phyloP scores from a whole-genome alignment of 2,888 invertebrate genomes.

The Cantharis lateralis region DNA sequence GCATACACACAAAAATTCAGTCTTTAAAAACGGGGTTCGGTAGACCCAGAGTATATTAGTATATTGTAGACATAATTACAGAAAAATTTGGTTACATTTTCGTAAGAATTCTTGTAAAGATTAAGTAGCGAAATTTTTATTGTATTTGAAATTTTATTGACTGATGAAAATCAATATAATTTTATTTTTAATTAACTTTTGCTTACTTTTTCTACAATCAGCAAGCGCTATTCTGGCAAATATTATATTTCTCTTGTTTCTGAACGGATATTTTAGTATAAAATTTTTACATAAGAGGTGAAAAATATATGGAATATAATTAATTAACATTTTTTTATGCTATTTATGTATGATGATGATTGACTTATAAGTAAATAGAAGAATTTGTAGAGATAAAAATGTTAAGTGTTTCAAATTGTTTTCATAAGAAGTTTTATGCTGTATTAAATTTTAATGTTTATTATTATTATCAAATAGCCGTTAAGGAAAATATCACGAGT shows the following conservation, averaged over 20 bases:
- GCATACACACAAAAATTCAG: too few relatives aligned
- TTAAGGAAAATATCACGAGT: constrained; percentile 18
- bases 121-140: too few relatives aligned
- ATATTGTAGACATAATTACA: too few relatives aligned
- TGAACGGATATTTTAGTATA: not conserved
- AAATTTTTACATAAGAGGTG: not conserved
- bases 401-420: not conserved
- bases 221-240: too few relatives aligned
- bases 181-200: too few relatives aligned
- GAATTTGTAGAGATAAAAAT: not conserved
- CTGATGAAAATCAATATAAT: too few relatives aligned
- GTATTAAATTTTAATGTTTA: not conserved
- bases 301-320: not conserved
- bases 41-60: too few relatives aligned
- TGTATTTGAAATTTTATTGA: too few relatives aligned
- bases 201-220: too few relatives aligned
- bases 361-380: not conserved
- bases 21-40: too few relatives aligned
- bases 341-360: not conserved
- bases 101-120: too few relatives aligned
- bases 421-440: constrained; percentile 10
- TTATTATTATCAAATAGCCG: constrained; percentile 5
- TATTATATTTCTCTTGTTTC: not conserved
- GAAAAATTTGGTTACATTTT: too few relatives aligned
- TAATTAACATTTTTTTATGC: not conserved